Conservation (phyloP, 64 coral and sea anemone species). For the Stichodactyla mertensii region DNA sequence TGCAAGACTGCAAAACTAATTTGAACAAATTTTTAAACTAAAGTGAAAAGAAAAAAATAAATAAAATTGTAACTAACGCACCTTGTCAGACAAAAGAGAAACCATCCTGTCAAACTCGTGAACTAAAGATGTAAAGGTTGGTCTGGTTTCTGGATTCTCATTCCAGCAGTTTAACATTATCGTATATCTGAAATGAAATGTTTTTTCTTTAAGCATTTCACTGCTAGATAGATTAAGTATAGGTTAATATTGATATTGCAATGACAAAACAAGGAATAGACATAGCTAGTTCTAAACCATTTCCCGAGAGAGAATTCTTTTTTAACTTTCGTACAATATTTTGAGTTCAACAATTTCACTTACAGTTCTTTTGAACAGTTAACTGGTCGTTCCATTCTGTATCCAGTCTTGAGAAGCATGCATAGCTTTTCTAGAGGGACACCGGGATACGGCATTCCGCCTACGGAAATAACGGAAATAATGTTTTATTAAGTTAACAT, state of each 20-base stretch:
- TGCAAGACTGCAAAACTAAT: no score
- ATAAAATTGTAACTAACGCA: conserved; percentile 11
- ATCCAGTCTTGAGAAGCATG: conserved; percentile 78
- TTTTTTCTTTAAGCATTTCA: not conserved
- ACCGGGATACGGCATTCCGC: conserved; percentile 87
- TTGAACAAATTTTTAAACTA: no score
- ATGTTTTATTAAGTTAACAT: not conserved
- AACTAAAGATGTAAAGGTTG: conserved; percentile 77
- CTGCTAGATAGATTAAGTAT: not conserved
- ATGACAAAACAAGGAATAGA: no score
- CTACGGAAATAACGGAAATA: conserved; percentile 30
- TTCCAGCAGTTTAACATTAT: conserved; percentile 82
- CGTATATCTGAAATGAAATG: conserved; percentile 52
- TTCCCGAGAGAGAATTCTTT: no score
- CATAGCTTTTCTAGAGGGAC: conserved; percentile 92
- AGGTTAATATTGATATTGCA: no score
- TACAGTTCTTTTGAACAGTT: conserved; percentile 93
- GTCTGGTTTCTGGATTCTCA: conserved; percentile 68
- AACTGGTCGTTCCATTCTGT: conserved; percentile 81
- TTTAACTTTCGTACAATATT: no score
- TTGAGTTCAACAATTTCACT: conserved; percentile 11
- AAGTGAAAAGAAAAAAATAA: not conserved
- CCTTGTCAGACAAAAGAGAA: conserved; percentile 60
- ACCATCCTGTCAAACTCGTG: conserved; percentile 57
- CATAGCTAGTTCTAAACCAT: no score